phyloP scores from a whole-genome alignment of 1,140 invertebrate species.

The Aporrectodea caliginosa region DNA sequence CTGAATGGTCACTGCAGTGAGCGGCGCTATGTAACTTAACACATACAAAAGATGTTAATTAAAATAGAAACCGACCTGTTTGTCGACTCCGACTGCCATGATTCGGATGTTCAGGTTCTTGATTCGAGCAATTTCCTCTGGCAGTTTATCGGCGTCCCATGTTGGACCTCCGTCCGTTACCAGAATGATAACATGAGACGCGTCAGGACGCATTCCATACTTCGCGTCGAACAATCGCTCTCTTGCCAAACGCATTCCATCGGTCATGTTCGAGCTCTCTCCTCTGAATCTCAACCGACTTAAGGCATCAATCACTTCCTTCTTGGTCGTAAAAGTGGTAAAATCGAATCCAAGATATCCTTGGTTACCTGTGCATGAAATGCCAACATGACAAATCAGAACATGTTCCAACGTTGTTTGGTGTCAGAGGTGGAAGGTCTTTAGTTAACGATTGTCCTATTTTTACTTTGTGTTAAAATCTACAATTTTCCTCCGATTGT shows the following conservation, averaged over 20 bases:
- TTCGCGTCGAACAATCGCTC: background rate
- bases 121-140: background rate
- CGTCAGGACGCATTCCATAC: background rate
- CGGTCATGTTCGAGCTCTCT: slow-evolving; percentile 8
- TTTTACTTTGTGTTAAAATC: too few relatives aligned
- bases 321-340: background rate
- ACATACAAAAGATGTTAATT: too few relatives aligned
- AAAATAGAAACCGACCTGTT: too few relatives aligned
- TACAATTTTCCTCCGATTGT: too few relatives aligned
- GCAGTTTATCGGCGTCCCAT: background rate
- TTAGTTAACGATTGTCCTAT: too few relatives aligned
- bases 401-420: too few relatives aligned
- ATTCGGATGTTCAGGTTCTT: background rate
- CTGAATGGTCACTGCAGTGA: too few relatives aligned
- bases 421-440: too few relatives aligned
- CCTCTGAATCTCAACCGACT: background rate
- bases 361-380: slow-evolving; percentile 6
- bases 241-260: background rate
- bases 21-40: too few relatives aligned
- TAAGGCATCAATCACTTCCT: background rate
- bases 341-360: background rate
- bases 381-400: too few relatives aligned
- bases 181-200: background rate
- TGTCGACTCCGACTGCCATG: background rate
- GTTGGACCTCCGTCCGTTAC: background rate